phyloP scores from a whole-genome alignment of 1,140 invertebrate species.

The Arion vulgaris region DNA sequence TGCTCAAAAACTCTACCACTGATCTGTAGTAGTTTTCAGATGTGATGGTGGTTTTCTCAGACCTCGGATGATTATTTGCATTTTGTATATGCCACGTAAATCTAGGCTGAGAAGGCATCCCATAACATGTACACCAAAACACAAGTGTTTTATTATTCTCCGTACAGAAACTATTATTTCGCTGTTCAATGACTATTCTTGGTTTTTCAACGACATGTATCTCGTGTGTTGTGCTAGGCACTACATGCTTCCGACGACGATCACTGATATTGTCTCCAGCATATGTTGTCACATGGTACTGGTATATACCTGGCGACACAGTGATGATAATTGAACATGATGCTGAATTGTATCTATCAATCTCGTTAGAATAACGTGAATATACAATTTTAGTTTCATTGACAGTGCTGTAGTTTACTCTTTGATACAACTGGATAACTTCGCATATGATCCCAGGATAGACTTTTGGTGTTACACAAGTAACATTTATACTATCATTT shows the following conservation, averaged over 20 bases:
- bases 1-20: neutral
- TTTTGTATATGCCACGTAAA: neutral
- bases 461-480: neutral
- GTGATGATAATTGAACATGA: neutral
- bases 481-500: neutral
- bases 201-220: neutral
- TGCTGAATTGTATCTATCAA: neutral
- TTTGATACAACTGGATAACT: neutral
- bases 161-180: neutral
- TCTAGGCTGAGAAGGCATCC: neutral
- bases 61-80: neutral
- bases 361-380: neutral
- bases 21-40: neutral
- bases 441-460: neutral
- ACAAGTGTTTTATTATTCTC: neutral
- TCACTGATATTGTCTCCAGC: neutral
- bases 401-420: neutral
- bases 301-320: neutral
- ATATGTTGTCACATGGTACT: neutral
- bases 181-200: neutral
- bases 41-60: neutral
- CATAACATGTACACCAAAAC: neutral
- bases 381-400: neutral
- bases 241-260: neutral
- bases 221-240: neutral